Percentiles rank a stretch among this genome's conserved stretches.
Evolutionary conservation across 1,140 invertebrate genomes (phyloP).

Genomic region (Ganaspis sp.): DNA sequence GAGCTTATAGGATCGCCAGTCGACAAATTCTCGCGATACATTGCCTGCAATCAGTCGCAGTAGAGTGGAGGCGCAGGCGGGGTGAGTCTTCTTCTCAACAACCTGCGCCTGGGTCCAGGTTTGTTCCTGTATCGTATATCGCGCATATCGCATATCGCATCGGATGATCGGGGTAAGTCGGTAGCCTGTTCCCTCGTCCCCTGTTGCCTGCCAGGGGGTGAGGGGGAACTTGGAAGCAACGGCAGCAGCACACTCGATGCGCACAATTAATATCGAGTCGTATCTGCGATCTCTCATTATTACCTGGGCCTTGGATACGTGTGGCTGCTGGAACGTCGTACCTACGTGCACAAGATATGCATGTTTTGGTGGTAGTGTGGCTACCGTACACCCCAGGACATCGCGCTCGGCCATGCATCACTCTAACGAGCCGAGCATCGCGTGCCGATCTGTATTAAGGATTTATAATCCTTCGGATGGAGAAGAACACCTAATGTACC

Average conservation of each 20-base stretch:
- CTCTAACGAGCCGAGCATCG: slow-evolving; percentile 75
- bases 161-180: slow-evolving; percentile 74
- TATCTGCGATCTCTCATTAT: slow-evolving; percentile 77
- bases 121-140: slow-evolving; percentile 70
- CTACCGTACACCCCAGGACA: slow-evolving; percentile 75
- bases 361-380: slow-evolving; percentile 62
- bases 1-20: slow-evolving; percentile 18
- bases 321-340: slow-evolving; percentile 65
- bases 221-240: slow-evolving; percentile 42
- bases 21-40: slow-evolving; percentile 33
- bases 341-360: slow-evolving; percentile 59
- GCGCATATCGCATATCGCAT: slow-evolving; percentile 70
- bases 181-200: slow-evolving; percentile 60
- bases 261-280: slow-evolving; percentile 74
- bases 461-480: slow-evolving; percentile 73
- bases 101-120: slow-evolving; percentile 54
- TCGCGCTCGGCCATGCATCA: slow-evolving; percentile 73
- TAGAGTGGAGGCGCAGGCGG: no score
- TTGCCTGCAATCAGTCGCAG: slow-evolving; percentile 34
- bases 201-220: slow-evolving; percentile 34
- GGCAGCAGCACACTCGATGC: slow-evolving; percentile 67
- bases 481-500: slow-evolving; percentile 68
- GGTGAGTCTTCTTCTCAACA: slow-evolving; percentile 42
- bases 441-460: slow-evolving; percentile 76
- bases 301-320: slow-evolving; percentile 63